phyloP scores from a whole-genome alignment of 2,888 invertebrate genomes.

The Thyatira batis region DNA sequence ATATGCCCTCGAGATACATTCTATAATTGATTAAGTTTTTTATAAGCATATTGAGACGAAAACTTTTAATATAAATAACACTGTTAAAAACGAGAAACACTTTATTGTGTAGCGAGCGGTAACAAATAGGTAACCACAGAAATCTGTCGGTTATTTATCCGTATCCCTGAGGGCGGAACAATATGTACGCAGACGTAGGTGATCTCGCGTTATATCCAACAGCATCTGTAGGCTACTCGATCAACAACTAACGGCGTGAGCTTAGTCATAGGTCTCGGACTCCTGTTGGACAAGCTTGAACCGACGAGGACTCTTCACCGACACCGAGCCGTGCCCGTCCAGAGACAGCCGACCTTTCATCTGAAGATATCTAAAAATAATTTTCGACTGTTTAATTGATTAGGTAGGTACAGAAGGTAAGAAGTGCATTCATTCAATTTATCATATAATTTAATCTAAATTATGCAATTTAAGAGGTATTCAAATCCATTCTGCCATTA shows the following conservation, averaged over 20 bases:
- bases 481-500: no score
- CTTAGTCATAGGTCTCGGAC: constrained; percentile 93
- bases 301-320: constrained; percentile 92
- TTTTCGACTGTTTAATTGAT: not conserved
- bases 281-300: constrained; percentile 95
- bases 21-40: not conserved
- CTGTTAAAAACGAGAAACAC: not conserved
- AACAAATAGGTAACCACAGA: not conserved
- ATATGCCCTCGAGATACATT: not conserved
- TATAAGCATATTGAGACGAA: not conserved
- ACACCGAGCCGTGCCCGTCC: constrained; percentile 90
- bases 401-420: no score
- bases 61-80: not conserved
- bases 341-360: constrained; percentile 88
- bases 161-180: not conserved
- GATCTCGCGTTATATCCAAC: not conserved
- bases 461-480: no score
- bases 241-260: not conserved
- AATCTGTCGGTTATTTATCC: not conserved
- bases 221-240: not conserved
- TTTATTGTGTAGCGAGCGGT: no score
- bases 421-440: not conserved
- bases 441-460: no score
- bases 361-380: constrained; percentile 82
- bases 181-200: not conserved